Percentiles rank a stretch among this genome's conserved stretches.
Evolutionary conservation across 2,797 vertebrate genomes (phyloP).

Genomic region (Staurois parvus): DNA sequence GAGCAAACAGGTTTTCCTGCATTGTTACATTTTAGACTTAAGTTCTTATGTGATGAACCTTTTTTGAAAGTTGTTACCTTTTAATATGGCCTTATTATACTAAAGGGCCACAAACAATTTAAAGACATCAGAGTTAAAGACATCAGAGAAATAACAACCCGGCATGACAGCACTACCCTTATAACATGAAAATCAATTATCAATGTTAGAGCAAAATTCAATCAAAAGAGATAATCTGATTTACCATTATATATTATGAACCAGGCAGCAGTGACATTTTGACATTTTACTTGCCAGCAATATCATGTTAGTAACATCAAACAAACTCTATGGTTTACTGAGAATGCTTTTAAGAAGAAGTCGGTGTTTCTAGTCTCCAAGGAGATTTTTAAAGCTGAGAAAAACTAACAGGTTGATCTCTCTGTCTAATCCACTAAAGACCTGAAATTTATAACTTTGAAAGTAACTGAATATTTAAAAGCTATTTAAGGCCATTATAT

Average conservation of each 20-base stretch:
- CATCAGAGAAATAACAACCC: background rate
- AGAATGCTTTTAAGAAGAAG: slow-evolving; percentile 27
- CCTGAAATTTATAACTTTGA: slow-evolving; percentile 55
- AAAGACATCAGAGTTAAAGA: background rate
- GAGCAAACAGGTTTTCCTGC: too few species aligned
- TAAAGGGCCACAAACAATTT: background rate
- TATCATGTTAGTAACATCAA: slow-evolving; percentile 22
- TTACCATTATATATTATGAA: slow-evolving; percentile 12
- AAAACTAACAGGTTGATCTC: slow-evolving; percentile 52
- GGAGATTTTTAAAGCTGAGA: slow-evolving; percentile 42
- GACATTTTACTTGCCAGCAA: slow-evolving; percentile 34
- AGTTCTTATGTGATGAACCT: too few species aligned
- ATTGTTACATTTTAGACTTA: too few species aligned
- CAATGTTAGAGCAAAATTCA: background rate
- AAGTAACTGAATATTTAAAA: slow-evolving; percentile 59
- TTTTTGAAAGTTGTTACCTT: too few species aligned
- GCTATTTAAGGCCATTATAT: slow-evolving; percentile 56
- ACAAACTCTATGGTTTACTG: slow-evolving; percentile 29
- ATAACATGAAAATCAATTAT: background rate
- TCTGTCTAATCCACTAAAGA: slow-evolving; percentile 55
- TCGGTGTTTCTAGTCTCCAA: slow-evolving; percentile 32
- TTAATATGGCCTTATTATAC: background rate
- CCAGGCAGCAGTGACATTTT: background rate
- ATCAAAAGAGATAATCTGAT: slow-evolving; percentile 31
- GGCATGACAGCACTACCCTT: background rate